phyloP scores from a whole-genome alignment of 2,888 invertebrate species.

The Andrena trimmerana region DNA sequence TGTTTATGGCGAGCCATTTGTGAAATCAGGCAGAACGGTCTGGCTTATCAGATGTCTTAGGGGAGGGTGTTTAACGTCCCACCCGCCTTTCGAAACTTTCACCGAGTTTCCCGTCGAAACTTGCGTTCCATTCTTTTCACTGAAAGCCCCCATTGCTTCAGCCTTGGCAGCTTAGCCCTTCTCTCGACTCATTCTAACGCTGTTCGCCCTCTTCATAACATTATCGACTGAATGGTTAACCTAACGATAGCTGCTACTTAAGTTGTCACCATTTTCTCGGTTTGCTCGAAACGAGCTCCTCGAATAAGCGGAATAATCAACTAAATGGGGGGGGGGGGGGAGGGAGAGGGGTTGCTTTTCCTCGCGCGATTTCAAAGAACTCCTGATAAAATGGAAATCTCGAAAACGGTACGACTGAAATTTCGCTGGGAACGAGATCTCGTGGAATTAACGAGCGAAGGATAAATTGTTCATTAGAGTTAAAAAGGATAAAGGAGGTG shows the following conservation, averaged over 20 bases:
- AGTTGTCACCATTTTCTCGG: background rate
- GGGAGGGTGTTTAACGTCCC: conserved; percentile 5
- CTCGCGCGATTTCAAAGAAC: conserved; percentile 1
- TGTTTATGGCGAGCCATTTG: background rate
- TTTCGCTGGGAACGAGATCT: background rate
- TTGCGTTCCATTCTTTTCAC: conserved; percentile 22
- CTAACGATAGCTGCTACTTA: background rate
- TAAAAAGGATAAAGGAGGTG: background rate
- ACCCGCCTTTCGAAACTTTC: conserved; percentile 12
- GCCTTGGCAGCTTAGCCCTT: background rate
- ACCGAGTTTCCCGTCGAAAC: conserved; percentile 3
- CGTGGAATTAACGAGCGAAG: background rate
- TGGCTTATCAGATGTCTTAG: conserved; percentile 8
- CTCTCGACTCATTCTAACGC: background rate
- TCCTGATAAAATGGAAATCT: background rate
- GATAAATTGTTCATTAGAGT: background rate
- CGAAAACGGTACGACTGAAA: background rate
- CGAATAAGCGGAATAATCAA: background rate
- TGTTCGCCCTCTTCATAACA: background rate
- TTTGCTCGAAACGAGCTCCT: background rate
- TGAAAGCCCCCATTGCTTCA: background rate
- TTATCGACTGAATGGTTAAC: background rate
- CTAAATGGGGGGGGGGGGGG: background rate
- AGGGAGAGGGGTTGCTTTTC: background rate
- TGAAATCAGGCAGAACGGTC: conserved; percentile 21